Conservation (phyloP, 2,113 vertebrate species). For the Lethenteron camtschaticum region DNA sequence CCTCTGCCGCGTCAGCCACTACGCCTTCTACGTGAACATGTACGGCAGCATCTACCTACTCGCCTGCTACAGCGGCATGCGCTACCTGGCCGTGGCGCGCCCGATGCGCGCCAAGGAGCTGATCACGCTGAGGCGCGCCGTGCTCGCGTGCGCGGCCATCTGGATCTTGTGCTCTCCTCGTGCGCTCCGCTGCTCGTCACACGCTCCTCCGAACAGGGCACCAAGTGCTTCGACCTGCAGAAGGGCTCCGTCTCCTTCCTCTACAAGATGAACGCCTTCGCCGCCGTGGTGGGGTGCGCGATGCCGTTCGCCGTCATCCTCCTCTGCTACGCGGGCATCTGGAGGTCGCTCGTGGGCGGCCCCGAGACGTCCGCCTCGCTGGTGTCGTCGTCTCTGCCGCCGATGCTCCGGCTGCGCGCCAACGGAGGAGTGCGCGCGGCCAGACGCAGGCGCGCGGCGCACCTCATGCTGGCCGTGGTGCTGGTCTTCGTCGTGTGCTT, state of each 20-base stretch:
- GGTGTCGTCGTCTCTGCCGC: slow-evolving; percentile 15
- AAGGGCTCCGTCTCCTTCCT: not conserved
- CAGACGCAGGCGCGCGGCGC: slow-evolving; percentile 23
- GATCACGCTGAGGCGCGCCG: slow-evolving; percentile 16
- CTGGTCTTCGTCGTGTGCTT: slow-evolving; percentile 31
- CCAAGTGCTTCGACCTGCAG: slow-evolving; percentile 24
- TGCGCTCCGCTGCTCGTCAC: slow-evolving; percentile 15
- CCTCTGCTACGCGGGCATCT: slow-evolving; percentile 20
- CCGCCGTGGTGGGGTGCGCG: slow-evolving; percentile 23
- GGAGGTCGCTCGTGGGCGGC: too few species aligned
- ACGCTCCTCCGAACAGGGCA: rapidly evolving
- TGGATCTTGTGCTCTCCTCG: slow-evolving; percentile 24
- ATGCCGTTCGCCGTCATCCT: slow-evolving; percentile 24
- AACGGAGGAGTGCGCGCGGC: not conserved
- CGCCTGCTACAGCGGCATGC: slow-evolving; percentile 25
- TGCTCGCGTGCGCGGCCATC: slow-evolving; percentile 17
- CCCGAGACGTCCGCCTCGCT: too few species aligned
- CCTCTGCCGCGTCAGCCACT: slow-evolving; percentile 28
- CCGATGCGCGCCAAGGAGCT: slow-evolving; percentile 17
- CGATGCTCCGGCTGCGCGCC: slow-evolving; percentile 15
- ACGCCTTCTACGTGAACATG: slow-evolving; percentile 34
- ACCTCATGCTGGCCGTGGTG: slow-evolving; percentile 25
- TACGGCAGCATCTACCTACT: slow-evolving; percentile 45
- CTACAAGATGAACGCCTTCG: slow-evolving; percentile 20
- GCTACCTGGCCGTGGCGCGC: slow-evolving; percentile 23